A percentile compares a stretch with the other conserved stretches of the same genome.
Conservation (phyloP, 2,113 vertebrate species). For the Sinocyclocheilus rhinocerous region DNA sequence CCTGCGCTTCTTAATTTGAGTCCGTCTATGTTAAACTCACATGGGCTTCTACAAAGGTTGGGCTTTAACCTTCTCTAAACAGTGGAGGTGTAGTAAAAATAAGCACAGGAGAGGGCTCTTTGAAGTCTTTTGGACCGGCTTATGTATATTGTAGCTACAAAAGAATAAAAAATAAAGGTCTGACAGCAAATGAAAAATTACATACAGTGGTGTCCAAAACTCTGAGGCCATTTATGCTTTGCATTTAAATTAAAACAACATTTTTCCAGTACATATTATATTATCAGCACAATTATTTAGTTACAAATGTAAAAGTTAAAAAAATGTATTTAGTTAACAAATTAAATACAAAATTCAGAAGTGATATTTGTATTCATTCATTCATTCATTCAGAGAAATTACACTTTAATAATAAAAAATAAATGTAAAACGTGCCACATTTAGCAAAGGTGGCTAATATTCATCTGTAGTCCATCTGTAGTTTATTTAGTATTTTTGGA, state of each 20-base stretch:
- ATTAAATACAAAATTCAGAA: too few relatives aligned
- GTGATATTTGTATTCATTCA: too few relatives aligned
- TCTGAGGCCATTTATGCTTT: background rate
- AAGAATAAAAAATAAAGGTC: background rate
- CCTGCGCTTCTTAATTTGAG: slow-evolving; percentile 25
- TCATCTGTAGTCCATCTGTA: too few relatives aligned
- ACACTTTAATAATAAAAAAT: too few relatives aligned
- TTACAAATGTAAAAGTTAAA: too few relatives aligned
- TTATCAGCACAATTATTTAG: background rate
- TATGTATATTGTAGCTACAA: background rate
- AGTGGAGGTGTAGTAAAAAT: slow-evolving; percentile 2
- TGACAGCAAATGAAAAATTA: background rate
- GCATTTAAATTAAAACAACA: background rate
- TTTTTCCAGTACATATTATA: background rate
- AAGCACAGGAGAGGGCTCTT: background rate
- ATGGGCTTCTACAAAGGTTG: slow-evolving; percentile 16
- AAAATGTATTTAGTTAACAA: too few relatives aligned
- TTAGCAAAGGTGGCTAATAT: too few relatives aligned
- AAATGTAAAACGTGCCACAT: too few relatives aligned
- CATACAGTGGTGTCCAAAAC: background rate
- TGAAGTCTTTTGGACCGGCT: background rate
- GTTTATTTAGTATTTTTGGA: background rate
- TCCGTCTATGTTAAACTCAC: slow-evolving; percentile 22
- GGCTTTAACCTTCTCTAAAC: slow-evolving; percentile 16
- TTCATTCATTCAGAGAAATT: too few relatives aligned